Conservation (phyloP, 2,888 invertebrate genomes). For the Agonopterix heracliana region DNA sequence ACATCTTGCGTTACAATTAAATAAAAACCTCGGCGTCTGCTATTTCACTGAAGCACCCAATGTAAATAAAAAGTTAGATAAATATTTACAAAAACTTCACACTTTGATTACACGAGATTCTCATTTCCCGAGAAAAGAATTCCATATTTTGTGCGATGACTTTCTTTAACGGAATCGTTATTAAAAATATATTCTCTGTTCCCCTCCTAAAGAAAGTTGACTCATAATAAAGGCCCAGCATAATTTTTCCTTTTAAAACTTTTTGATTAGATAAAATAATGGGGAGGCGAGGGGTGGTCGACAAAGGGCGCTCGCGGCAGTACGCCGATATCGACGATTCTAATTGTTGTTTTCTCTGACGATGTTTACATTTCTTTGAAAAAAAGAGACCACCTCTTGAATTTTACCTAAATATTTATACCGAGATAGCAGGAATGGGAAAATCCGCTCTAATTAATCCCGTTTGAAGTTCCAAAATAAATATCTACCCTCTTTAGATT, state of each 20-base stretch:
- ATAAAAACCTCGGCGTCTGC: too few relatives aligned
- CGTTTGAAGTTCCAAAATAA: slow-evolving; percentile 45
- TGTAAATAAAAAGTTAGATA: not conserved
- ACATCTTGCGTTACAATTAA: too few relatives aligned
- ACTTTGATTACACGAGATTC: slow-evolving; percentile 41
- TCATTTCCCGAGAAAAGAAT: slow-evolving; percentile 35
- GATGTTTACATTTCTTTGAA: slow-evolving; percentile 62
- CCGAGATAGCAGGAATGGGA: slow-evolving; percentile 4
- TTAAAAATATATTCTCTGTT: slow-evolving; percentile 71
- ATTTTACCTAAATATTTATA: too few relatives aligned
- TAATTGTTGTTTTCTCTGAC: slow-evolving; percentile 69
- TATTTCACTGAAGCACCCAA: too few relatives aligned
- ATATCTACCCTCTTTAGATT: slow-evolving; percentile 23
- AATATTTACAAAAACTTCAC: slow-evolving; percentile 31
- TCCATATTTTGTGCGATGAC: slow-evolving; percentile 41
- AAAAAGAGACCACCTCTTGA: slow-evolving; percentile 20
- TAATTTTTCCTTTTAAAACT: slow-evolving; percentile 78
- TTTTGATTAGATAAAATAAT: slow-evolving; percentile 78
- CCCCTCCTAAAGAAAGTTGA: slow-evolving; percentile 71
- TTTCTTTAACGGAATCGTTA: slow-evolving; percentile 66
- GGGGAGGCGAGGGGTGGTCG: slow-evolving; percentile 58
- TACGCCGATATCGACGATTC: slow-evolving; percentile 67
- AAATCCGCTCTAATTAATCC: slow-evolving; percentile 41
- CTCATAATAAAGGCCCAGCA: slow-evolving; percentile 74
- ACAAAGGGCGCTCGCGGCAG: slow-evolving; percentile 51